Evolutionary conservation across 2,113 vertebrate species (phyloP).

Genomic region (Sisor rabdophorus): DNA sequence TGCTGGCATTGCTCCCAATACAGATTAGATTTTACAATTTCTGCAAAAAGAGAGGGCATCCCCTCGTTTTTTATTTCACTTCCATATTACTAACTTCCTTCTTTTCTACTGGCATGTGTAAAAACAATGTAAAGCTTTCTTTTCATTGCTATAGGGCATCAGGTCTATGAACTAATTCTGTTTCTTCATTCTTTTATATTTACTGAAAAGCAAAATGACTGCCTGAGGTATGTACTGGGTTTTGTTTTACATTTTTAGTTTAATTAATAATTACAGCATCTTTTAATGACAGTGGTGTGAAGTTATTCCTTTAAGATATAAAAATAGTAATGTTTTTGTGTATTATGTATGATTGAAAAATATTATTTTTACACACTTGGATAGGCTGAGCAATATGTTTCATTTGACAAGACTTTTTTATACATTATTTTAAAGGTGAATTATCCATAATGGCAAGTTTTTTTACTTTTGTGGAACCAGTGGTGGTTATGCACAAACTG

Average conservation of each 20-base stretch:
- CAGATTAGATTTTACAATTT: neutral
- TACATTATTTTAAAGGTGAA: slow-evolving; percentile 1
- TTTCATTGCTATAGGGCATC: neutral
- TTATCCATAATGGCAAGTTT: slow-evolving; percentile 37
- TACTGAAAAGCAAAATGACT: neutral
- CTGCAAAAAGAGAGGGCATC: slow-evolving; percentile 1
- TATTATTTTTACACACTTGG: neutral
- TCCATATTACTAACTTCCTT: slow-evolving; percentile 23
- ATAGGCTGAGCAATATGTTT: neutral
- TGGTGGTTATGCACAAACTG: slow-evolving; percentile 53
- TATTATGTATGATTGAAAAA: too few relatives aligned
- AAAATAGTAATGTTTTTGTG: too few relatives aligned
- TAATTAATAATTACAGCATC: neutral
- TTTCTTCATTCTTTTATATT: neutral
- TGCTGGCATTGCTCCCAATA: neutral
- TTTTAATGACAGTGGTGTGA: neutral
- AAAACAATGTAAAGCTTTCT: neutral
- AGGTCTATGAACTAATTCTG: neutral
- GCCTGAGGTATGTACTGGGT: slow-evolving; percentile 6
- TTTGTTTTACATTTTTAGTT: neutral
- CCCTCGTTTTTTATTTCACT: slow-evolving; percentile 38
- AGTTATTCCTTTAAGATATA: neutral
- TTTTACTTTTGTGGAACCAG: slow-evolving; percentile 52
- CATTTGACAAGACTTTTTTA: neutral
- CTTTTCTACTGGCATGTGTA: neutral